Evolutionary conservation across 2,888 invertebrate species (phyloP), one percentile per base, ranked within the genome.

Genomic region (Monopis laevigella): DNA sequence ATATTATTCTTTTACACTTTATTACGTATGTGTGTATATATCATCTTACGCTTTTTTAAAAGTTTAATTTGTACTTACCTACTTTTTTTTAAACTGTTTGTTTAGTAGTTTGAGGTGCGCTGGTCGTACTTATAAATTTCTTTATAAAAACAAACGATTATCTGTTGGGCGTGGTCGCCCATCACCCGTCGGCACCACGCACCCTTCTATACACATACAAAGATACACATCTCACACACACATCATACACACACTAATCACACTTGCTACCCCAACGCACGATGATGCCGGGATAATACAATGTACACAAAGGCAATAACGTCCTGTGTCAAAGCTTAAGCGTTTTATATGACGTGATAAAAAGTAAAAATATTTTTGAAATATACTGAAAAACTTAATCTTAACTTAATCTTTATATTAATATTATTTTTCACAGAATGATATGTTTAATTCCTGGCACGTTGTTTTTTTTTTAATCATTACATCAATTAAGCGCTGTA

Each of bases 141-240:
- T 17, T 21, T 16, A 58, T 60, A 60, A 62, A 63, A 65, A 62
- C 62, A 63, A 63, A 62, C 62, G 58, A 63, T 66, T 62, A 74
- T 67, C 58, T 57, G 44, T 52, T 63, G 66, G 75, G 77, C 74
- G 75, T 64, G 70, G 68, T 60, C 11, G 13, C 36, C 54, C 65
- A 54, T 68, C 62, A 61, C 58, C 59, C 62, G 62, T 65, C 67
- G 56, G 55, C 55, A 57, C 55, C 63, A 63, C 57, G 64, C 71
- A 68, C 69, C 48, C 48, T 43, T 43, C 46, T 42, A 40, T 48
- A 48, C 45, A 44, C 44, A 38, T 39, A 44, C 39, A 28, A 30
- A 39, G 38, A 40, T 44, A 40, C 41, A 38, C 41, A 42, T 16
- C 21, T 21, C 54, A 60, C 54, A 52, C 49, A 48, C 53, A 48